Evolutionary conservation across 2,113 vertebrate species (phyloP).

Genomic region (Phyllopteryx taeniolatus): DNA sequence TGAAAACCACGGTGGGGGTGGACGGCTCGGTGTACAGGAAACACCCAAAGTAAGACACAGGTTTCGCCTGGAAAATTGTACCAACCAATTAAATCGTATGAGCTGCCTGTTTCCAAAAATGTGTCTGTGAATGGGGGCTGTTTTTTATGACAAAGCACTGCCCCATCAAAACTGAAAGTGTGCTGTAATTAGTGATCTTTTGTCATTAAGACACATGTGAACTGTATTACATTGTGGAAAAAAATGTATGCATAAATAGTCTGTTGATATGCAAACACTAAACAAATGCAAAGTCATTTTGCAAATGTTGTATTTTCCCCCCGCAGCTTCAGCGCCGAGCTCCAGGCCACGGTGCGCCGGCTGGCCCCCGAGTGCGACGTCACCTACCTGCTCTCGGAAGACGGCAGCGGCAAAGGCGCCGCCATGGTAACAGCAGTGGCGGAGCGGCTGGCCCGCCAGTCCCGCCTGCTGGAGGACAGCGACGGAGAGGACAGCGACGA

Average conservation of each 20-base stretch:
- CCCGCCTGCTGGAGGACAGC: conserved; percentile 57
- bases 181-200: too few relatives aligned
- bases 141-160: too few relatives aligned
- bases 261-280: background rate
- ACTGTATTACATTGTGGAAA: too few relatives aligned
- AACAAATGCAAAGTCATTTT: background rate
- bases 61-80: background rate
- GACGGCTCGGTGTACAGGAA: conserved; percentile 70
- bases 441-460: conserved; percentile 49
- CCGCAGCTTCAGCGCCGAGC: conserved; percentile 74
- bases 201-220: too few relatives aligned
- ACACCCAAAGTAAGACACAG: conserved; percentile 67
- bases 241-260: too few relatives aligned
- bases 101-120: too few relatives aligned
- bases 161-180: too few relatives aligned
- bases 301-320: background rate
- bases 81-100: too few relatives aligned
- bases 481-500: conserved; percentile 34
- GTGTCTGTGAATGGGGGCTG: too few relatives aligned
- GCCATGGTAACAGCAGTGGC: conserved; percentile 84
- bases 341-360: conserved; percentile 62
- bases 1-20: conserved; percentile 72
- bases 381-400: conserved; percentile 78
- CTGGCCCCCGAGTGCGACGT: conserved; percentile 79
- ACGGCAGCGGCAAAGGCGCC: conserved; percentile 84